A percentile compares a stretch with the other conserved stretches of the same genome.
phyloP scores from a whole-genome alignment of 2,113 vertebrate species.

The Gambusia holbrooki region DNA sequence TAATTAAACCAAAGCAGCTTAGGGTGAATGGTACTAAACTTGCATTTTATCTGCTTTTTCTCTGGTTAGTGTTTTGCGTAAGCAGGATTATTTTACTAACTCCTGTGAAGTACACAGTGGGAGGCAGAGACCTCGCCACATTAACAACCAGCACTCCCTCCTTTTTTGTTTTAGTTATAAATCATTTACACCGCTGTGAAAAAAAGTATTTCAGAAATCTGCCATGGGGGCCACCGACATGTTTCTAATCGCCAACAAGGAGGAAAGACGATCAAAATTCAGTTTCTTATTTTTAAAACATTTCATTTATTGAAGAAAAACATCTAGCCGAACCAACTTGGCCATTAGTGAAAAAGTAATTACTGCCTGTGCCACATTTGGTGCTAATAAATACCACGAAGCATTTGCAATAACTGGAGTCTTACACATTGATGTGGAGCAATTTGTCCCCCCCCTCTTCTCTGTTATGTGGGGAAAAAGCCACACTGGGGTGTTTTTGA shows the following conservation, averaged over 20 bases:
- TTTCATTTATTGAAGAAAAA: no score
- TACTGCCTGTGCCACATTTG: no score
- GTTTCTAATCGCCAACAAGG: neutral
- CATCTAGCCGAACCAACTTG: no score
- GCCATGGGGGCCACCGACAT: neutral
- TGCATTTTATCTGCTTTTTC: conserved; percentile 1
- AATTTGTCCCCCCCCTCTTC: no score
- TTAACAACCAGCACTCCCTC: conserved; percentile 6
- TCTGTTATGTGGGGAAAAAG: no score
- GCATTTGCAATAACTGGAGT: no score
- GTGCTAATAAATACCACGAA: no score
- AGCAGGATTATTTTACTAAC: conserved; percentile 29
- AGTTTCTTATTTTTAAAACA: no score
- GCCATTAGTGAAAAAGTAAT: no score
- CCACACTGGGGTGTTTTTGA: no score
- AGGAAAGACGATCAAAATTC: no score
- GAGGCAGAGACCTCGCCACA: conserved; percentile 36
- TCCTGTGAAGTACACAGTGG: conserved; percentile 29
- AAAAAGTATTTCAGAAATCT: neutral
- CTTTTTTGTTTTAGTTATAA: neutral
- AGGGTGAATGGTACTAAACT: neutral
- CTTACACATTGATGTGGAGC: no score
- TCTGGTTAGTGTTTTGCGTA: conserved; percentile 28
- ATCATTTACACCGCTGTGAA: neutral
- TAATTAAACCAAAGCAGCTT: neutral